Evolutionary conservation across 2,113 vertebrate species (phyloP), one percentile per base, ranked within the genome.

Genomic region (Arizona elegans): DNA sequence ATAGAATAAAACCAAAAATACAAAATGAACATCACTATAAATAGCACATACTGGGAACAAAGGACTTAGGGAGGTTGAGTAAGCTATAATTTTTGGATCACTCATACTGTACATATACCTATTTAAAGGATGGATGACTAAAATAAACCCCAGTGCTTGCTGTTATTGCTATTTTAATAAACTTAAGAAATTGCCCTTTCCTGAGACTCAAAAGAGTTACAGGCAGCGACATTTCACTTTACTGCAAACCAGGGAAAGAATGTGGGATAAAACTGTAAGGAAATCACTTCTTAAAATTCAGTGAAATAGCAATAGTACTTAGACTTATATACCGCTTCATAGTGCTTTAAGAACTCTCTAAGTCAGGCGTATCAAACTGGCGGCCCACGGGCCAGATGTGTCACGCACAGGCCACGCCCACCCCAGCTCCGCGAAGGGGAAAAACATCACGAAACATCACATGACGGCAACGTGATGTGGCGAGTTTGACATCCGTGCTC

Each of bases 371-470:
- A 23, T 59, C 21, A 59, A 59, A 58, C 21, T 58, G 56, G 21
- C 2, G 3, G 58, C 23, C 2, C 8, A 8, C 0, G 8, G 23
- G 2, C 58, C 7, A 8, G 58, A 26, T 59, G 23, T 3, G 1
- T 7, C 58, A 26, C 8, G 1, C 3, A 9, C 23, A 59, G 59
- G 59, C 59, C 59, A 62, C 9, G 1, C 23, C 59, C 24, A 62
- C 2, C 24, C 24, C 59, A 62, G 59, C 24, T 26, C 24, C 3
- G 24, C 9, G 8, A 62, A 62, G 59, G 2, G 2, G 9, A 1
- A 62, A 62, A 62, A 62, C 3, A 3, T 59, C 2, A 24, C 1
- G 0, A 59, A 59, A 59, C 2, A 3, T 62, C 59, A 62, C 8
- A 0, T 62, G 24, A 62, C 0, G 3, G 23, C 2, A 8, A 58